These are phyloP conservation scores for Apamea epomidion DNA, from an alignment of 2,888 invertebrate genomes.

Conservation along the genomic window DNA sequence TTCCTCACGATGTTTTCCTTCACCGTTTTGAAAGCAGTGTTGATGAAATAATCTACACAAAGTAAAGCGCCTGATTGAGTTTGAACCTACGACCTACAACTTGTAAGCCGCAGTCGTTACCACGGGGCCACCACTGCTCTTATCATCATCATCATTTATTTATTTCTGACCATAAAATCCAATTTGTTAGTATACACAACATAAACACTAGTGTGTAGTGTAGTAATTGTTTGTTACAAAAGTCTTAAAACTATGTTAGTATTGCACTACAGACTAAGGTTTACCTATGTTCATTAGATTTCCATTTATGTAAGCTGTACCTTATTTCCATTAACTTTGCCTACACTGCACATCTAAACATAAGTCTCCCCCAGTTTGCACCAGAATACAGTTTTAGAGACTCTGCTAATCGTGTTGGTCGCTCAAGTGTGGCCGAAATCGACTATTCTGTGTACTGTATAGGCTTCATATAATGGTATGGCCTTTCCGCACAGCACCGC, in stretches of 20 bases:
- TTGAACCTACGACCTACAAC: too few relatives aligned
- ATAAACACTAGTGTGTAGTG: too few relatives aligned
- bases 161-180: too few relatives aligned
- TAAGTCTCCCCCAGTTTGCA: neutral
- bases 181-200: too few relatives aligned
- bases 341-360: neutral
- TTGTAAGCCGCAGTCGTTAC: too few relatives aligned
- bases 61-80: too few relatives aligned
- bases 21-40: too few relatives aligned
- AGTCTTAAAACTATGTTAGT: neutral
- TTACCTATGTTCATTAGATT: neutral
- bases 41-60: too few relatives aligned
- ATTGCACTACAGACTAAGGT: neutral
- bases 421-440: constrained; percentile 22
- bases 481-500: constrained; percentile 28
- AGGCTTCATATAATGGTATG: constrained; percentile 36
- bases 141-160: too few relatives aligned
- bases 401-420: constrained; percentile 11
- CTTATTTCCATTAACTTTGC: neutral
- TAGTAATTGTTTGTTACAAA: neutral
- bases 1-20: too few relatives aligned
- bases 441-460: constrained; percentile 29
- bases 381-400: constrained; percentile 25
- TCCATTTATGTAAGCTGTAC: neutral
- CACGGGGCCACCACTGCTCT: too few relatives aligned